A percentile compares a stretch with the other conserved stretches of the same genome.
These are phyloP conservation scores for Pemphigus obesinymphae DNA, from an alignment of 1,140 invertebrate genomes.

Conservation along the genomic window DNA sequence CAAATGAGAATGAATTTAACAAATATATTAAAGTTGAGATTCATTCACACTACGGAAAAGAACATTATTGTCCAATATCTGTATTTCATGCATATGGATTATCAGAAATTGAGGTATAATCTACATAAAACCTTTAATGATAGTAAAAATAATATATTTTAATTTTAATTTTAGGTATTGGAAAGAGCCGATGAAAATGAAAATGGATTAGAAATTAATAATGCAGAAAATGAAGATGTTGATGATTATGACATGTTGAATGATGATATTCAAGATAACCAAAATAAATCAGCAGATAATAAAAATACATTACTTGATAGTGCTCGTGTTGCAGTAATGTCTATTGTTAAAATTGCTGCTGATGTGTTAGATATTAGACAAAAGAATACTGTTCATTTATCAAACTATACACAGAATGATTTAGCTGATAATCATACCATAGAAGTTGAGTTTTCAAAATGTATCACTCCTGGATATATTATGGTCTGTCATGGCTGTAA, in stretches of 20 bases:
- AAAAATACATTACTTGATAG: conserved; percentile 71
- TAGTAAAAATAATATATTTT: neutral
- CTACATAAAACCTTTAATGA: neutral
- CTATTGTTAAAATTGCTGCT: conserved; percentile 82
- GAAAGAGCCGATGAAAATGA: conserved; percentile 61
- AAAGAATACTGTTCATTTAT: conserved; percentile 47
- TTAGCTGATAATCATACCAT: neutral
- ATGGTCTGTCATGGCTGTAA: conserved; percentile 67
- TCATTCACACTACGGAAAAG: conserved; percentile 86
- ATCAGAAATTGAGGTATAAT: conserved; percentile 75
- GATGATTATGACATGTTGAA: conserved; percentile 59
- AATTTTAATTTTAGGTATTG: conserved; percentile 49
- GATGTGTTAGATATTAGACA: conserved; percentile 62
- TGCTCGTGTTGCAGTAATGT: conserved; percentile 77
- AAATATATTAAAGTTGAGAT: conserved; percentile 93
- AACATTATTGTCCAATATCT: conserved; percentile 96
- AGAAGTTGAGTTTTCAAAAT: conserved; percentile 45
- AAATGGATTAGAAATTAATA: conserved; percentile 43
- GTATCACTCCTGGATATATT: conserved; percentile 62
- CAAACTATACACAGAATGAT: conserved; percentile 1
- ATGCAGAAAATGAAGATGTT: conserved; percentile 60
- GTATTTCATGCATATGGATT: conserved; percentile 87
- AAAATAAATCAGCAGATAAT: conserved; percentile 52
- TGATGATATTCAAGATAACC: conserved; percentile 52
- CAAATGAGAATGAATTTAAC: conserved; percentile 65